Conservation (phyloP, 92 coral and sea anemone species). For the Desmophyllum pertusum region DNA sequence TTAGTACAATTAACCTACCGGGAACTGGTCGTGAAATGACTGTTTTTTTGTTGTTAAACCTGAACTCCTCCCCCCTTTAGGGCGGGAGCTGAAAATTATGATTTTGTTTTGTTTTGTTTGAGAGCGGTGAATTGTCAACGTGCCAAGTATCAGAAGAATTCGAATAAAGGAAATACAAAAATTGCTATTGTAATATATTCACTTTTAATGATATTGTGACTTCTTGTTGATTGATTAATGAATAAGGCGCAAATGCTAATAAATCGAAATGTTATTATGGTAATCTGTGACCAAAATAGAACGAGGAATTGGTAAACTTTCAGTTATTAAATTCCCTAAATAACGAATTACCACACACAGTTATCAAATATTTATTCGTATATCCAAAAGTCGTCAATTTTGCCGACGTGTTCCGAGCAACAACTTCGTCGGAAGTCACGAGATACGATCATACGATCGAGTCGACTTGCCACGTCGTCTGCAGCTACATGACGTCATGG, state of each 20-base stretch:
- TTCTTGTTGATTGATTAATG: no score
- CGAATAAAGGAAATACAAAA: no score
- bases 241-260: not conserved
- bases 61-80: no score
- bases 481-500: constrained; percentile 84
- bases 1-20: no score
- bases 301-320: not conserved
- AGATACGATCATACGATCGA: no score
- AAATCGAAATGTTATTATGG: not conserved
- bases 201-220: no score
- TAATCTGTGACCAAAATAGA: not conserved
- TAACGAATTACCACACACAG: not conserved
- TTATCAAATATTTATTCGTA: not conserved
- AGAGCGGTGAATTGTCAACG: not conserved
- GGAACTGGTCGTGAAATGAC: no score
- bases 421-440: constrained; percentile 38
- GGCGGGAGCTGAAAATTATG: not conserved
- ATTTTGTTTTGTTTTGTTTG: no score
- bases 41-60: no score
- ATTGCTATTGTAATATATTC: no score
- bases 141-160: no score
- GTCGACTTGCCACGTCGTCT: constrained; percentile 88
- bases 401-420: constrained; percentile 29
- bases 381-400: constrained; percentile 2
- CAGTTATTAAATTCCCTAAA: not conserved